phyloP scores from a whole-genome alignment of 2,888 invertebrate genomes.

The Drosophila bunnanda region DNA sequence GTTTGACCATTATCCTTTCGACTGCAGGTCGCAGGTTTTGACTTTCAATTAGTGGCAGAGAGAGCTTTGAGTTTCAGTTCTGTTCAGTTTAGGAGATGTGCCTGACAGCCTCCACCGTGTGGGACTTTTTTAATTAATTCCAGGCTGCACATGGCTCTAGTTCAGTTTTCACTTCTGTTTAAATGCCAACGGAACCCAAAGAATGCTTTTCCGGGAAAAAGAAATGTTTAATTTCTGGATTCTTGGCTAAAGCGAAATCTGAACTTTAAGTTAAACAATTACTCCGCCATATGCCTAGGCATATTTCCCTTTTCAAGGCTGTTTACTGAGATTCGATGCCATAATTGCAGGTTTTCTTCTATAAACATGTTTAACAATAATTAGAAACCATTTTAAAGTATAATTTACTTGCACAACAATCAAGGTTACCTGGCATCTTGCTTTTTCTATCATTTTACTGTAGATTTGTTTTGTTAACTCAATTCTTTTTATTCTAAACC shows the following conservation, averaged over 20 bases:
- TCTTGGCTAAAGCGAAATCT: not conserved
- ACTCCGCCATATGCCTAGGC: not conserved
- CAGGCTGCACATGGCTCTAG: not conserved
- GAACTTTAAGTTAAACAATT: not conserved
- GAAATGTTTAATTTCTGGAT: not conserved
- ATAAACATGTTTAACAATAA: not conserved
- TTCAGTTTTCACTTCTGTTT: not conserved
- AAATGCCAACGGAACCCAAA: not conserved
- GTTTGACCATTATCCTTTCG: slow-evolving; percentile 12
- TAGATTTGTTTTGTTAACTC: not conserved
- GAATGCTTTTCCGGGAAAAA: not conserved
- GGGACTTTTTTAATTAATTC: slow-evolving; percentile 16
- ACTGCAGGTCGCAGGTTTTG: slow-evolving; percentile 8
- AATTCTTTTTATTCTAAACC: not conserved
- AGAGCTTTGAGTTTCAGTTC: slow-evolving; percentile 2
- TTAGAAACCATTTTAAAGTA: not conserved
- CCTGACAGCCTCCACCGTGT: not conserved
- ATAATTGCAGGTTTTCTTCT: not conserved
- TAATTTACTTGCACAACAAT: not conserved
- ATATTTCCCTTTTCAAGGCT: not conserved
- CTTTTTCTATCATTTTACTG: not conserved
- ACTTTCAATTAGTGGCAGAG: slow-evolving; percentile 9
- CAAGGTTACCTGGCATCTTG: not conserved
- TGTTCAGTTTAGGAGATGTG: not conserved
- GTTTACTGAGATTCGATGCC: not conserved